Evolutionary conservation across 2,797 vertebrate genomes (phyloP).

Genomic region (Pagetopsis macropterus): DNA sequence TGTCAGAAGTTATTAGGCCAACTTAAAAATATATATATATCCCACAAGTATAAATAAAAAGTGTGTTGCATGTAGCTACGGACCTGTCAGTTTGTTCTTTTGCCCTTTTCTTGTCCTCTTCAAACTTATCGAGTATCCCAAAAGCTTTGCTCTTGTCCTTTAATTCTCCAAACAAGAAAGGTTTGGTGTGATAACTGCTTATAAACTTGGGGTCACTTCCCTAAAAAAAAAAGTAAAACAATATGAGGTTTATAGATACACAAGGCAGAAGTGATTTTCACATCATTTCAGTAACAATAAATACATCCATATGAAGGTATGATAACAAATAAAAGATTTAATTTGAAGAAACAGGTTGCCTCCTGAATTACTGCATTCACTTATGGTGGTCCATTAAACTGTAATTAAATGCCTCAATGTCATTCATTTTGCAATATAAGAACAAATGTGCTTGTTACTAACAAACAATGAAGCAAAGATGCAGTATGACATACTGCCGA

Average conservation of each 20-base stretch:
- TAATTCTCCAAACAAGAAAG: slow-evolving; percentile 87
- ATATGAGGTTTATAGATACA: neutral
- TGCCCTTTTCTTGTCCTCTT: slow-evolving; percentile 87
- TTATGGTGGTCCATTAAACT: neutral
- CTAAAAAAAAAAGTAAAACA: slow-evolving; percentile 62
- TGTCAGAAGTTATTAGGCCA: neutral
- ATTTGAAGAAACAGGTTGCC: neutral
- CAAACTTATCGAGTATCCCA: slow-evolving; percentile 88
- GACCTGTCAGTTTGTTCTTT: slow-evolving; percentile 89
- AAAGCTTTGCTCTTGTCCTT: slow-evolving; percentile 81
- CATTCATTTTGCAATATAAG: neutral
- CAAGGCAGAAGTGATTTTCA: neutral
- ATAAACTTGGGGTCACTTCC: slow-evolving; percentile 88
- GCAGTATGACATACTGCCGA: neutral
- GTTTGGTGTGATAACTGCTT: slow-evolving; percentile 90
- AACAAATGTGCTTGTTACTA: neutral
- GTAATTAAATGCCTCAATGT: neutral
- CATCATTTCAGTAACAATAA: neutral
- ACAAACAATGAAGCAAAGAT: neutral
- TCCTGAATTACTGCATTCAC: neutral
- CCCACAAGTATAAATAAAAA: neutral
- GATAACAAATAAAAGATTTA: neutral
- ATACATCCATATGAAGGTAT: no score
- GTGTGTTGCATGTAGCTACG: slow-evolving; percentile 56
- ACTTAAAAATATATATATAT: neutral